These are phyloP conservation scores for Cinara cedri DNA, from an alignment of 2,888 invertebrate species.

Conservation along the genomic window DNA sequence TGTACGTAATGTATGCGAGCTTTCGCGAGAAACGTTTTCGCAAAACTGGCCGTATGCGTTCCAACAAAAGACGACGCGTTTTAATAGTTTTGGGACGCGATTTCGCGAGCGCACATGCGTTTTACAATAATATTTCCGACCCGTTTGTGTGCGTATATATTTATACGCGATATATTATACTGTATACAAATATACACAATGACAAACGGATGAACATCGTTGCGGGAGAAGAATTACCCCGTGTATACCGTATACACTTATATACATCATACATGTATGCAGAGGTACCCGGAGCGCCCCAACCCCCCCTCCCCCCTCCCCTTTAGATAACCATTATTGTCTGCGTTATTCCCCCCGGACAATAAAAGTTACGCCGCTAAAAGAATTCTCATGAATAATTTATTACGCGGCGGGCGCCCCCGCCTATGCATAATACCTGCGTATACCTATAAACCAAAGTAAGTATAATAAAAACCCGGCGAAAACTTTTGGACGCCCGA, in stretches of 20 bases:
- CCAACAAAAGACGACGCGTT: too few species aligned
- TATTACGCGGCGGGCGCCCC: conserved; percentile 30
- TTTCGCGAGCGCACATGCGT: background rate
- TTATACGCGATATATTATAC: too few species aligned
- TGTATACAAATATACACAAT: too few species aligned
- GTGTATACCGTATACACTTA: too few species aligned
- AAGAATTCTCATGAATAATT: conserved; percentile 43
- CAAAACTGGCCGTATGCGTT: background rate
- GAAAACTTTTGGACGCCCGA: conserved; percentile 25
- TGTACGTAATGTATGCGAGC: too few species aligned
- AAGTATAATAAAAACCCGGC: conserved; percentile 9
- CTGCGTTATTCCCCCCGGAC: conserved; percentile 1
- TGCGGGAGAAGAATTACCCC: background rate
- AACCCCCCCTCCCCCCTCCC: too few species aligned
- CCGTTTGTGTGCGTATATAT: conserved; percentile 20
- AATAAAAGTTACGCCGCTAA: conserved; percentile 31
- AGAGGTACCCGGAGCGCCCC: too few species aligned
- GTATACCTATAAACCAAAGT: conserved; percentile 33
- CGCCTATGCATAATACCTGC: too few species aligned
- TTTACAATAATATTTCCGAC: conserved; percentile 11
- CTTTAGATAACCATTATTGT: too few species aligned
- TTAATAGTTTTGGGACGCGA: conserved; percentile 18
- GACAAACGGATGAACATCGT: conserved; percentile 7
- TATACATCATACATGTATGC: too few species aligned
- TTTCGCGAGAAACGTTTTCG: background rate